Percentiles rank a stretch among this genome's conserved stretches.
These are phyloP conservation scores for Arothron firmamentum DNA, from an alignment of 2,113 vertebrate genomes.

Conservation along the genomic window DNA sequence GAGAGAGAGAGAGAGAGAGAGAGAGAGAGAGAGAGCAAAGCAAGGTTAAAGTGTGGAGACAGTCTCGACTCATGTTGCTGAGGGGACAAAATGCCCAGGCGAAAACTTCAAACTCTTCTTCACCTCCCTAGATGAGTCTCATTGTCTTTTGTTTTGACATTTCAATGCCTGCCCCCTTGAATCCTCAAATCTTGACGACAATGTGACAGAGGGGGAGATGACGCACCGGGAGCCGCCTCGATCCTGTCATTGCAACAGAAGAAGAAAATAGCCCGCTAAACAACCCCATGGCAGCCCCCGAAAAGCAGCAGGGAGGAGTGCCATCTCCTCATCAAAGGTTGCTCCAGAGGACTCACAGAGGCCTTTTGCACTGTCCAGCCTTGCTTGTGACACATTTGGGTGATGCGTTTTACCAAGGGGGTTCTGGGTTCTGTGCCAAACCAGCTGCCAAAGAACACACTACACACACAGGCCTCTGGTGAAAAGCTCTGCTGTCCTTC, in stretches of 20 bases:
- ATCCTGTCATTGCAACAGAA: conserved; percentile 33
- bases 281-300: conserved; percentile 21
- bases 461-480: conserved; percentile 21
- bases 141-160: conserved; percentile 27
- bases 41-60: too few species aligned
- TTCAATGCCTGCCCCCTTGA: conserved; percentile 18
- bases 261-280: conserved; percentile 19
- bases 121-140: conserved; percentile 8
- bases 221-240: conserved; percentile 20
- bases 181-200: conserved; percentile 14
- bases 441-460: conserved; percentile 24
- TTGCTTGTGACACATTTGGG: conserved; percentile 59
- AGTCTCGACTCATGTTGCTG: background rate
- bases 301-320: conserved; percentile 33
- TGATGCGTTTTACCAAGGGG: conserved; percentile 60
- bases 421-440: conserved; percentile 39
- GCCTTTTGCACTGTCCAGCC: conserved; percentile 33
- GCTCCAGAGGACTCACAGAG: conserved; percentile 52
- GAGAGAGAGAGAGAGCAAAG: too few species aligned
- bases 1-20: too few species aligned
- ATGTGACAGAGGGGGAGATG: conserved; percentile 16
- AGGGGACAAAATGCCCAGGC: conserved; percentile 28
- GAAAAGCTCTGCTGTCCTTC: conserved; percentile 25
- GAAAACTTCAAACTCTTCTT: background rate
- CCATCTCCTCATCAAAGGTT: conserved; percentile 46